phyloP scores from a whole-genome alignment of 2,797 vertebrate genomes.

The Cyclopterus lumpus region DNA sequence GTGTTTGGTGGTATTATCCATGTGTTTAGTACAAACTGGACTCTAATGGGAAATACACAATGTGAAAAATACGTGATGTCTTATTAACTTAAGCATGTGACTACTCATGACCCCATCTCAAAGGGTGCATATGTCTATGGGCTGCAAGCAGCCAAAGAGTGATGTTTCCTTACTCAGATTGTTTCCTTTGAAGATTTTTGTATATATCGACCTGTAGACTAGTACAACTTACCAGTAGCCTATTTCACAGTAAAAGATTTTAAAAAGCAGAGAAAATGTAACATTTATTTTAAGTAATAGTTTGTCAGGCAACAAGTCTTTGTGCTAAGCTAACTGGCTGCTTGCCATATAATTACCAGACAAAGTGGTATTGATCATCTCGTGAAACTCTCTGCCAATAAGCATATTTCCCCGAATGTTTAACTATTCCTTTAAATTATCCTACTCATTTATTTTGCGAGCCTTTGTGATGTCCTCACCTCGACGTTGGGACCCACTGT shows the following conservation, averaged over 20 bases:
- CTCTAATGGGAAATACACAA: background rate
- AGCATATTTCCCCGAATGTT: background rate
- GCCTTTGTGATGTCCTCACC: background rate
- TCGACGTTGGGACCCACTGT: background rate
- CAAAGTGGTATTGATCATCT: background rate
- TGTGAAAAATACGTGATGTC: background rate
- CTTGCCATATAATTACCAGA: background rate
- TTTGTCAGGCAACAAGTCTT: background rate
- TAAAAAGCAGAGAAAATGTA: too few species aligned
- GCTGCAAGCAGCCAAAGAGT: background rate
- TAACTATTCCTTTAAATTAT: background rate
- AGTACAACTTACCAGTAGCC: background rate
- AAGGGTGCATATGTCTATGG: background rate
- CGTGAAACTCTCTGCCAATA: background rate
- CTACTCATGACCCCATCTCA: background rate
- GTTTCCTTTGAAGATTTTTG: background rate
- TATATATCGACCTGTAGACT: background rate
- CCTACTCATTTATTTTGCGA: background rate
- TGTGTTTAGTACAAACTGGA: conserved; percentile 3
- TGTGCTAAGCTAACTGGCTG: background rate
- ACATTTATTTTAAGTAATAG: too few species aligned
- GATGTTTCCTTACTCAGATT: background rate
- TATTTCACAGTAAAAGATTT: conserved; percentile 1
- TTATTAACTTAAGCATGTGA: background rate
- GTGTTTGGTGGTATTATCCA: conserved; percentile 7